These are phyloP conservation scores for Minunthozetes semirufus DNA, from an alignment of 2,888 invertebrate species.

Conservation along the genomic window DNA sequence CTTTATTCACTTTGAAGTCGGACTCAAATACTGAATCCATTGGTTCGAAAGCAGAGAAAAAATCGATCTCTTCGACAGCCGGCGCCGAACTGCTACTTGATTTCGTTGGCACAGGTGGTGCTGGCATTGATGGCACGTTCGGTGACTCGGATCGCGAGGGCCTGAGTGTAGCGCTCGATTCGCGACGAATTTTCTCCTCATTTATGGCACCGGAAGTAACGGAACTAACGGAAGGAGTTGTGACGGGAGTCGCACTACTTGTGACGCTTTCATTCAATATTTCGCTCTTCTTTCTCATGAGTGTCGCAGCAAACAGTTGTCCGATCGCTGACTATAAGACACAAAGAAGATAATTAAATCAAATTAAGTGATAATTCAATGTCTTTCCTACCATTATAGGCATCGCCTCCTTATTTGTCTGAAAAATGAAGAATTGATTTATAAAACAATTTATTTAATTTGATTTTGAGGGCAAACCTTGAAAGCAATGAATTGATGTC, in stretches of 20 bases:
- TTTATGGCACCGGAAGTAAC: neutral
- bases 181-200: constrained; percentile 5
- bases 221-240: neutral
- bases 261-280: neutral
- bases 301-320: constrained; percentile 29
- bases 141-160: constrained; percentile 19
- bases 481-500: constrained; percentile 60
- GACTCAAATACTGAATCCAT: constrained; percentile 7
- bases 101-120: neutral
- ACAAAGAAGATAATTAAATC: neutral
- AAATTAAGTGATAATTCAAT: neutral
- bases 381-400: constrained; percentile 27
- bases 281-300: constrained; percentile 26
- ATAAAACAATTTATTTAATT: neutral
- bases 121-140: constrained; percentile 27
- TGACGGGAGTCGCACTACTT: neutral
- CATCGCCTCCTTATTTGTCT: constrained; percentile 36
- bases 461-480: neutral
- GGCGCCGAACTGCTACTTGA: neutral
- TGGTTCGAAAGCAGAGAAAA: constrained; percentile 12
- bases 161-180: constrained; percentile 19
- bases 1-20: constrained; percentile 13
- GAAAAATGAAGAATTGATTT: neutral
- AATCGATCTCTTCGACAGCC: neutral
- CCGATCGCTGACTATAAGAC: constrained; percentile 27